Conservation (phyloP, 2,888 invertebrate genomes). For the Agelastica alni region DNA sequence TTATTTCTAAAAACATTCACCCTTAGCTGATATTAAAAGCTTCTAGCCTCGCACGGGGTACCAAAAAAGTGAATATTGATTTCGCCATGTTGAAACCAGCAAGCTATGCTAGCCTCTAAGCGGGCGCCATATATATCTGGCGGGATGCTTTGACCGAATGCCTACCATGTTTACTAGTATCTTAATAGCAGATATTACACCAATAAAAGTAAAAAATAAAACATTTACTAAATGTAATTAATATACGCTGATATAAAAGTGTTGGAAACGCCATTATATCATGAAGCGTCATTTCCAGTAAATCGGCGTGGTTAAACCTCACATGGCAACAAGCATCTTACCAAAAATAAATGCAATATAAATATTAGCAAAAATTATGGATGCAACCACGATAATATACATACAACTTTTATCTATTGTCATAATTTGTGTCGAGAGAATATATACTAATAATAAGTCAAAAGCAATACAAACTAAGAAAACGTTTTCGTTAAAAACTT, state of each 20-base stretch:
- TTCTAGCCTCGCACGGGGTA: constrained; percentile 37
- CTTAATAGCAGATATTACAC: constrained; percentile 19
- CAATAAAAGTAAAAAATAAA: constrained; percentile 15
- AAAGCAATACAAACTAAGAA: too few relatives aligned
- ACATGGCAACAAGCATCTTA: constrained; percentile 49
- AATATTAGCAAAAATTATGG: constrained; percentile 4
- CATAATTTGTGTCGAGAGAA: not conserved
- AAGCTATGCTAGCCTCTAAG: constrained; percentile 51
- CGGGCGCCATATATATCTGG: constrained; percentile 48
- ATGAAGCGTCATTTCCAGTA: constrained; percentile 14
- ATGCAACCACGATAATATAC: not conserved
- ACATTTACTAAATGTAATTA: too few relatives aligned
- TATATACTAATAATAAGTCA: too few relatives aligned
- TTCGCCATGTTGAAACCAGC: constrained; percentile 49
- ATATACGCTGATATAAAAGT: not conserved
- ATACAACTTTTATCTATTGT: too few relatives aligned
- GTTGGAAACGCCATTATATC: not conserved
- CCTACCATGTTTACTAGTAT: constrained; percentile 46
- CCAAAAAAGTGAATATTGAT: constrained; percentile 42
- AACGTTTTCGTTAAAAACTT: too few relatives aligned
- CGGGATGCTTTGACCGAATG: constrained; percentile 47
- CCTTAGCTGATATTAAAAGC: constrained; percentile 10
- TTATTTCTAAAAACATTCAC: constrained; percentile 5
- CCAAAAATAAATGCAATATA: constrained; percentile 31
- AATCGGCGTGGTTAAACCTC: constrained; percentile 40